A percentile compares a stretch with the other conserved stretches of the same genome.
Evolutionary conservation across 2,797 vertebrate genomes (phyloP).

Genomic region (Platalea minor): DNA sequence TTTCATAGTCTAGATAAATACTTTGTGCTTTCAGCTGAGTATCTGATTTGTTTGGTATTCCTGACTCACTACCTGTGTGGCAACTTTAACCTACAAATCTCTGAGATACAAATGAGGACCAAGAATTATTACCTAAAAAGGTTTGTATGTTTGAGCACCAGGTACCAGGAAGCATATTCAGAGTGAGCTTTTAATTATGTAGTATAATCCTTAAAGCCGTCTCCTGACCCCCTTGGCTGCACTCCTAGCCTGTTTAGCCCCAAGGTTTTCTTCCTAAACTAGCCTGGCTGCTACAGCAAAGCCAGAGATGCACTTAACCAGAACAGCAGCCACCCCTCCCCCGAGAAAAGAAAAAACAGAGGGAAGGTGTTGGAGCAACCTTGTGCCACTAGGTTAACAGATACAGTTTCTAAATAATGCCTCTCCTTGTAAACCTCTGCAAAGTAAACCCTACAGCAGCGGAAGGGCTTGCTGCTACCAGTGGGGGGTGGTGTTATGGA

Average conservation of each 20-base stretch:
- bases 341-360: slow-evolving; percentile 58
- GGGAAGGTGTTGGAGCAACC: slow-evolving; percentile 67
- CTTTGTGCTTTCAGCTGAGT: background rate
- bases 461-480: slow-evolving; percentile 71
- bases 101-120: slow-evolving; percentile 25
- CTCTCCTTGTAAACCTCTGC: slow-evolving; percentile 62
- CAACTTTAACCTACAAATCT: slow-evolving; percentile 33
- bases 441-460: slow-evolving; percentile 54
- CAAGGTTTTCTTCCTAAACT: background rate
- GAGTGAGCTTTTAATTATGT: slow-evolving; percentile 51
- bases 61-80: slow-evolving; percentile 31
- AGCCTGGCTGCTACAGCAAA: slow-evolving; percentile 1
- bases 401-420: slow-evolving; percentile 59
- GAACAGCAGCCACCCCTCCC: slow-evolving; percentile 29
- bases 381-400: slow-evolving; percentile 66
- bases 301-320: background rate
- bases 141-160: slow-evolving; percentile 16
- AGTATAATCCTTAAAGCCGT: slow-evolving; percentile 30
- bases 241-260: slow-evolving; percentile 26
- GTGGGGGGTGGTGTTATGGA: slow-evolving; percentile 73
- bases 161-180: slow-evolving; percentile 33
- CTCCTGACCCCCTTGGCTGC: slow-evolving; percentile 50
- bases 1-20: slow-evolving; percentile 1
- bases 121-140: slow-evolving; percentile 40
- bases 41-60: background rate